phyloP scores from a whole-genome alignment of 2,888 invertebrate species.

The Hetaerina titia region DNA sequence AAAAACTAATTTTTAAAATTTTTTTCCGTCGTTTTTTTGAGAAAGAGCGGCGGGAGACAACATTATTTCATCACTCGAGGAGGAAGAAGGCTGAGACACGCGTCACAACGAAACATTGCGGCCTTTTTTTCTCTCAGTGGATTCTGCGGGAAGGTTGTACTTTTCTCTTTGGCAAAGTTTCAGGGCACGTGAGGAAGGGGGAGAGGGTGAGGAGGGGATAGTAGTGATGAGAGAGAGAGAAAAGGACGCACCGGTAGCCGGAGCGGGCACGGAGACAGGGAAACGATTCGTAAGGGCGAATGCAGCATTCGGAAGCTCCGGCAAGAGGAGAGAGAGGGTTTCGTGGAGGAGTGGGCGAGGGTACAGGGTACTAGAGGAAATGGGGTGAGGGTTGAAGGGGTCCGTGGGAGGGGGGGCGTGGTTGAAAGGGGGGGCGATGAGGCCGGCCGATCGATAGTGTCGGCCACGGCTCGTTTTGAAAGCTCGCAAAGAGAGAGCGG shows the following conservation, averaged over 20 bases:
- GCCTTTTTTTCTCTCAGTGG: too few species aligned
- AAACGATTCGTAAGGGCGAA: conserved; percentile 3
- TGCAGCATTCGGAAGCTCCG: conserved; percentile 50
- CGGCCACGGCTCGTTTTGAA: conserved; percentile 70
- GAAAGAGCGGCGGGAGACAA: neutral
- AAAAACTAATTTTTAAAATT: neutral
- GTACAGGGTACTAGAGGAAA: neutral
- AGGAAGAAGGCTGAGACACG: neutral
- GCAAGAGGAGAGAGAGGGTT: neutral
- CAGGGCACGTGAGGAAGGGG: neutral
- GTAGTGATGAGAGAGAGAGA: too few species aligned
- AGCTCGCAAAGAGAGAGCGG: conserved; percentile 68
- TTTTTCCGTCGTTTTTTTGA: neutral
- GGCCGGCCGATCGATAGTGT: conserved; percentile 68
- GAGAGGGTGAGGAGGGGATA: neutral
- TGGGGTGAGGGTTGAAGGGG: neutral
- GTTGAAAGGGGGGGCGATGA: conserved; percentile 64
- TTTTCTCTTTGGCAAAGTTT: neutral
- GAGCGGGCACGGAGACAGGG: conserved; percentile 6
- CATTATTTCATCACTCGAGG: neutral
- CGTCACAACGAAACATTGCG: neutral
- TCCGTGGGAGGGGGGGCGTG: neutral
- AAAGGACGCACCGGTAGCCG: too few species aligned
- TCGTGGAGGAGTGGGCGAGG: neutral
- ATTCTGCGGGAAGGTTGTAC: neutral